phyloP scores from a whole-genome alignment of 2,888 invertebrate species.

The Parochlus steinenii region DNA sequence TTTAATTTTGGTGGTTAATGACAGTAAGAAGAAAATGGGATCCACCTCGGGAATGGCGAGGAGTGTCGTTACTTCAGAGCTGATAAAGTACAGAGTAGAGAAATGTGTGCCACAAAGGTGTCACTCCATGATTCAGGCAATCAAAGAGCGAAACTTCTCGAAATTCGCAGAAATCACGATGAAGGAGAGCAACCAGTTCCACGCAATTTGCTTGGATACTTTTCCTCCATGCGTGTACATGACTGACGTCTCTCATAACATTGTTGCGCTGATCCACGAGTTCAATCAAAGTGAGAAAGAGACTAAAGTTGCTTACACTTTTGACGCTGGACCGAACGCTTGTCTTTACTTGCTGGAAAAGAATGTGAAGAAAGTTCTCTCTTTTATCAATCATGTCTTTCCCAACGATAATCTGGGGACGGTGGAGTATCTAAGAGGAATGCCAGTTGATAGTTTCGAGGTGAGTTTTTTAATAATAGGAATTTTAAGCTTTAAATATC shows the following conservation, averaged over 20 bases:
- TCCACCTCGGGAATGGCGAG: constrained; percentile 84
- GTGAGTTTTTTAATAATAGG: constrained; percentile 11
- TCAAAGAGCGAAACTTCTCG: constrained; percentile 51
- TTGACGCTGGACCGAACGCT: constrained; percentile 97
- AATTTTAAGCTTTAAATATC: constrained; percentile 1
- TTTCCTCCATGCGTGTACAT: constrained; percentile 88
- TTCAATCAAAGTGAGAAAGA: constrained; percentile 57
- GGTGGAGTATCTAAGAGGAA: constrained; percentile 39
- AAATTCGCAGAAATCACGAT: constrained; percentile 88
- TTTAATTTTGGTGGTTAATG: constrained; percentile 76
- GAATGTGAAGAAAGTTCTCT: constrained; percentile 50
- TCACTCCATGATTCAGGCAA: constrained; percentile 35
- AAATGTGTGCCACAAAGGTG: constrained; percentile 57
- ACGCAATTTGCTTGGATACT: constrained; percentile 84
- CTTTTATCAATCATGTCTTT: constrained; percentile 52
- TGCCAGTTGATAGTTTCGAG: constrained; percentile 24
- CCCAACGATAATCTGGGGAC: constrained; percentile 35
- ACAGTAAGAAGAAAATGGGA: constrained; percentile 62
- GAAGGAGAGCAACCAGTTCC: constrained; percentile 95
- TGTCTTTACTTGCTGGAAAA: constrained; percentile 70
- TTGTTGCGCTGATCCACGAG: constrained; percentile 63
- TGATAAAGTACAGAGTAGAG: constrained; percentile 58
- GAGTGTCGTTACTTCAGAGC: constrained; percentile 60
- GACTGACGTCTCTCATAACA: constrained; percentile 70
- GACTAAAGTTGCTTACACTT: constrained; percentile 80